Conservation (phyloP, 2,888 invertebrate species). For the Leptothorax acervorum region DNA sequence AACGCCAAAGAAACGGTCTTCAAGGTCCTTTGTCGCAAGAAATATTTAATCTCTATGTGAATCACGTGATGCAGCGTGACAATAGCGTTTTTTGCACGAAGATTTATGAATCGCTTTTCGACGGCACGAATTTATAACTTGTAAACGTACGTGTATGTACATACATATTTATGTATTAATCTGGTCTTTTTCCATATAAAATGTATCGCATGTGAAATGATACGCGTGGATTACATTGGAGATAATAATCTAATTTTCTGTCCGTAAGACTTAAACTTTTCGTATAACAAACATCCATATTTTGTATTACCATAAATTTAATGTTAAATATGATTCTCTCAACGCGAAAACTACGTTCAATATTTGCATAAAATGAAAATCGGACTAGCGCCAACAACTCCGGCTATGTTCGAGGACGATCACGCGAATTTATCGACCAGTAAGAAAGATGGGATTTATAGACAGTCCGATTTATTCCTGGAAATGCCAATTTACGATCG, state of each 20-base stretch:
- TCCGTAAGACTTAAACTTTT: neutral
- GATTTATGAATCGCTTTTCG: constrained; percentile 25
- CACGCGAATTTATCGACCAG: neutral
- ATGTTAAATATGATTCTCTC: neutral
- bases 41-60: constrained; percentile 28
- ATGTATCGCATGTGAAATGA: neutral
- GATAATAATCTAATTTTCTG: neutral
- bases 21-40: constrained; percentile 51
- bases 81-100: constrained; percentile 4
- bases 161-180: neutral
- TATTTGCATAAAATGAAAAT: neutral
- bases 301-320: neutral
- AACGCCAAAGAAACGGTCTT: constrained; percentile 52
- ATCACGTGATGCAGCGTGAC: constrained; percentile 28
- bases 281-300: neutral
- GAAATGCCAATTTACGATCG: constrained; percentile 27
- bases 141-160: neutral
- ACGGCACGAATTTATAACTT: neutral
- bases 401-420: neutral
- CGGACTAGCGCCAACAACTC: neutral
- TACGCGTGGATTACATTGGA: neutral
- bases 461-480: constrained; percentile 14
- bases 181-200: neutral
- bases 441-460: neutral
- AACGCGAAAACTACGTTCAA: neutral